These are phyloP conservation scores for Anolis apletophallus DNA, from an alignment of 2,797 vertebrate genomes.

Conservation along the genomic window DNA sequence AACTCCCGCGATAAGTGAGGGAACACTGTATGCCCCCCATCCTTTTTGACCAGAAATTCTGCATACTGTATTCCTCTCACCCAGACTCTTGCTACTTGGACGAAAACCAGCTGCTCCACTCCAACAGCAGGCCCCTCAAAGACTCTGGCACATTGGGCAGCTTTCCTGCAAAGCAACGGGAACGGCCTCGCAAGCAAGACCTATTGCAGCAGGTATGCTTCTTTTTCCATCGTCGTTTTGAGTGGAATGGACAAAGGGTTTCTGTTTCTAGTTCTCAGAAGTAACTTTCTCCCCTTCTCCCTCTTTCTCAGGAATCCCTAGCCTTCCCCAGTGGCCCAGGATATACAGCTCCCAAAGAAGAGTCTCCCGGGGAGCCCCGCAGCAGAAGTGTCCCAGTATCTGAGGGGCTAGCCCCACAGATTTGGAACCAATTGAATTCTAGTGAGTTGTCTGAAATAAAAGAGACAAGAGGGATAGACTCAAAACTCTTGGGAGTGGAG, in stretches of 20 bases:
- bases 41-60: background rate
- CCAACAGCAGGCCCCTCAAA: conserved; percentile 43
- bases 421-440: conserved; percentile 70
- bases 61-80: accelerated
- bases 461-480: too few relatives aligned
- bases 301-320: conserved; percentile 55
- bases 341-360: conserved; percentile 56
- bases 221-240: accelerated
- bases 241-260: too few relatives aligned
- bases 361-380: conserved; percentile 48
- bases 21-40: too few relatives aligned
- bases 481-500: too few relatives aligned
- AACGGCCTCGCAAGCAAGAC: conserved; percentile 66
- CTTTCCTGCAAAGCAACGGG: conserved; percentile 66
- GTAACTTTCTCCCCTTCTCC: background rate
- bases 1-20: too few relatives aligned
- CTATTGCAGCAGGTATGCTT: conserved; percentile 33
- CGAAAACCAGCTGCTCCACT: conserved; percentile 59
- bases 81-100: conserved; percentile 67
- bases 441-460: conserved; percentile 56
- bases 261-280: background rate
- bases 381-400: conserved; percentile 53
- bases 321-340: conserved; percentile 53
- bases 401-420: conserved; percentile 65
- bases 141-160: conserved; percentile 48